These are phyloP conservation scores for Steinernema hermaphroditum DNA, from an alignment of 2,888 invertebrate genomes.

Conservation along the genomic window DNA sequence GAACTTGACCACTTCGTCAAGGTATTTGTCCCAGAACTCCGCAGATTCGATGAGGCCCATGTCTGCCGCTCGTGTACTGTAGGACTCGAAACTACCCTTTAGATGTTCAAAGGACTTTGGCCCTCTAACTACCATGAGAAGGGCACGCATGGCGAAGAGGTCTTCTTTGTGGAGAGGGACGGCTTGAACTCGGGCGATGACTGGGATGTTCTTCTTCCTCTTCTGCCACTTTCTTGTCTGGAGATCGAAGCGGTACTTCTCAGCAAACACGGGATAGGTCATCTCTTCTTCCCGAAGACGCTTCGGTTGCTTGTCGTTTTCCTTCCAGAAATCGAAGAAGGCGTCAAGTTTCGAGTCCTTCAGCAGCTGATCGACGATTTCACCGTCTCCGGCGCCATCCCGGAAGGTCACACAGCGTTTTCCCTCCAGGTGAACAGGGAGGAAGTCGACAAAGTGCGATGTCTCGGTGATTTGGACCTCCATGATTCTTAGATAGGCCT, in stretches of 20 bases:
- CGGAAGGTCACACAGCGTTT: background rate
- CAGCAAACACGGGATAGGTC: background rate
- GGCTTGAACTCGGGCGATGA: background rate
- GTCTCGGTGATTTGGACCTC: background rate
- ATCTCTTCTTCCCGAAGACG: background rate
- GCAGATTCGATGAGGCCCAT: background rate
- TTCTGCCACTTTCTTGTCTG: background rate
- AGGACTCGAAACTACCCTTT: background rate
- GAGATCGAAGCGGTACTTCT: too few species aligned
- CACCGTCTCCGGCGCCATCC: background rate
- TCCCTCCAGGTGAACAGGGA: background rate
- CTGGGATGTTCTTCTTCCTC: background rate
- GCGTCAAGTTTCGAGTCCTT: background rate
- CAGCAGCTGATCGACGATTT: background rate
- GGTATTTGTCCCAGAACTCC: background rate
- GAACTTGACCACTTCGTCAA: background rate
- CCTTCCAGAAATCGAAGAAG: background rate
- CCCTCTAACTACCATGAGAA: background rate
- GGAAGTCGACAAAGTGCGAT: background rate
- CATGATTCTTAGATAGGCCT: background rate
- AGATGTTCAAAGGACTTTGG: background rate
- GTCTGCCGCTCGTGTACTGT: background rate
- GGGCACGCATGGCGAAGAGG: background rate
- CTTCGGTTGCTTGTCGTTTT: background rate
- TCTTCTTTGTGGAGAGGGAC: background rate